These are phyloP conservation scores for Agapornis roseicollis DNA, from an alignment of 2,113 vertebrate species.

Conservation along the genomic window DNA sequence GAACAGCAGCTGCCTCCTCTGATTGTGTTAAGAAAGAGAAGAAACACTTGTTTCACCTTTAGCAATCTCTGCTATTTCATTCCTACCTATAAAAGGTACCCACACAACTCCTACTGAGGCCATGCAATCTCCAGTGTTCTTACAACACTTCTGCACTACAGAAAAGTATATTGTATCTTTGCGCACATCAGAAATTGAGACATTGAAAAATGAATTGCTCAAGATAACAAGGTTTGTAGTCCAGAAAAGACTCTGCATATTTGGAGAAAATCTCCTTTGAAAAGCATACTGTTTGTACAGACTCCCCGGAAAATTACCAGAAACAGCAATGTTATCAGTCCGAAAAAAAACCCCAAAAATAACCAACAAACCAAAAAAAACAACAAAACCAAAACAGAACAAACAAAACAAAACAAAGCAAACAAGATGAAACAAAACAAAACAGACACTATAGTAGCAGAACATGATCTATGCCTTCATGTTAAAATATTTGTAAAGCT, in stretches of 20 bases:
- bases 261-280: background rate
- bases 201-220: background rate
- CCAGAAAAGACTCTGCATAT: background rate
- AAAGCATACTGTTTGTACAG: background rate
- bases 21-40: background rate
- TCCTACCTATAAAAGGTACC: constrained; percentile 1
- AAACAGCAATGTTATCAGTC: background rate
- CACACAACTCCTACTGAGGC: background rate
- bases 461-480: background rate
- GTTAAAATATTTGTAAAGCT: background rate
- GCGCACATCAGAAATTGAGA: background rate
- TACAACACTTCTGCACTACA: background rate
- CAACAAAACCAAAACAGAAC: background rate
- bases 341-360: background rate
- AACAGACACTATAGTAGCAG: background rate
- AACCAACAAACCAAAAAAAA: background rate
- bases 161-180: background rate
- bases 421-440: background rate
- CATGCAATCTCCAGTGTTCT: background rate
- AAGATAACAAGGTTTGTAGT: background rate
- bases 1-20: background rate
- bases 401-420: background rate
- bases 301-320: background rate
- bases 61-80: constrained; percentile 21
- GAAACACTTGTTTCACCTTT: constrained; percentile 36